Conservation (phyloP, 1,140 invertebrate species). For the Sitodiplosis mosellana region DNA sequence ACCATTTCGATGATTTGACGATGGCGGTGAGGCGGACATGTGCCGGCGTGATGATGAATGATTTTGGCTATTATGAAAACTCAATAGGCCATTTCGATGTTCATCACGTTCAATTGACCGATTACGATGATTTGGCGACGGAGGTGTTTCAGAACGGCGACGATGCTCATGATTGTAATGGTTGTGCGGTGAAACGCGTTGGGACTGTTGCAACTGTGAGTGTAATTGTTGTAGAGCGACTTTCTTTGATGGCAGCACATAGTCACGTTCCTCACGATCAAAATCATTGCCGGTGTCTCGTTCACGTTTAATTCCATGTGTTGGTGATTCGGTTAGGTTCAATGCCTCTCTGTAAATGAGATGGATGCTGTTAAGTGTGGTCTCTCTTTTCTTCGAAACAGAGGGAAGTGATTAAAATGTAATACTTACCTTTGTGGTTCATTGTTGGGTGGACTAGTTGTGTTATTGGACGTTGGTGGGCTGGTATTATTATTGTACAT, state of each 20-base stretch:
- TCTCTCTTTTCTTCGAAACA: neutral
- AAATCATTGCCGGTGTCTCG: conserved; percentile 20
- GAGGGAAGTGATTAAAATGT: neutral
- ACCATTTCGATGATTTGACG: conserved; percentile 10
- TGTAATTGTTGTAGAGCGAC: too few species aligned
- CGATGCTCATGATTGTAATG: conserved; percentile 11
- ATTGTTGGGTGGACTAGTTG: conserved; percentile 16
- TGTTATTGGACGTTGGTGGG: conserved; percentile 14
- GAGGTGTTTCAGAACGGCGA: conserved; percentile 5
- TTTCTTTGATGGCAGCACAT: too few species aligned
- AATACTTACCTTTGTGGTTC: conserved; percentile 32
- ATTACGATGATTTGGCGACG: conserved; percentile 13
- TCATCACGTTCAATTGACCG: conserved; percentile 12
- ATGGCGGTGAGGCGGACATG: conserved; percentile 22
- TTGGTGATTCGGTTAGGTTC: conserved; percentile 39
- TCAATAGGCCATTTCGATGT: conserved; percentile 11
- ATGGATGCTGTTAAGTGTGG: neutral
- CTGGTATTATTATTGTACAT: conserved; percentile 50
- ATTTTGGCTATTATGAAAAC: neutral
- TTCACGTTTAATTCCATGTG: conserved; percentile 38
- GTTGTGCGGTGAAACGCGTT: conserved; percentile 14
- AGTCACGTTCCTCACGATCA: conserved; percentile 20
- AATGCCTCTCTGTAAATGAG: conserved; percentile 32
- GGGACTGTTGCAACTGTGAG: conserved; percentile 8
- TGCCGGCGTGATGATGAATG: conserved; percentile 32